phyloP scores from a whole-genome alignment of 1,140 invertebrate species.

The Solenopsis invicta region DNA sequence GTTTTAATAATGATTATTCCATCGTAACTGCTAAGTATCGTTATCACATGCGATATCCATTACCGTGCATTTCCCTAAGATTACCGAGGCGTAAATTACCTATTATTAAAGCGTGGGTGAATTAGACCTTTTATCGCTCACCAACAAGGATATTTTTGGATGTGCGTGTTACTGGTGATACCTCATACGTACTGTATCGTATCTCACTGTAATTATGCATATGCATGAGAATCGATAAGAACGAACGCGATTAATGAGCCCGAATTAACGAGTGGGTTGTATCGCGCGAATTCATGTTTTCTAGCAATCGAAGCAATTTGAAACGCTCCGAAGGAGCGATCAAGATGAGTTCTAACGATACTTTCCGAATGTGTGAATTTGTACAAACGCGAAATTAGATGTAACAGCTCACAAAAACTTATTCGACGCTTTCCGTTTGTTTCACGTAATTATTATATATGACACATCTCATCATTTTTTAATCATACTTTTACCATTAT shows the following conservation, averaged over 20 bases:
- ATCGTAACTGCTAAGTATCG: neutral
- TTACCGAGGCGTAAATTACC: neutral
- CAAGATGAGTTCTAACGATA: neutral
- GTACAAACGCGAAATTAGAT: neutral
- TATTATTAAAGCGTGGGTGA: neutral
- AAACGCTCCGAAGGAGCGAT: neutral
- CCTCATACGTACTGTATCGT: neutral
- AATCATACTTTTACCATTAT: neutral
- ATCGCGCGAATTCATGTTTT: neutral
- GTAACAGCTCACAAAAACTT: neutral
- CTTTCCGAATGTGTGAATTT: neutral
- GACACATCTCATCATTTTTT: neutral
- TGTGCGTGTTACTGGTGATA: slow-evolving; percentile 4
- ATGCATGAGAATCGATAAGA: slow-evolving; percentile 19
- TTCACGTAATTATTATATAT: neutral
- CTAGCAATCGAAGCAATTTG: neutral
- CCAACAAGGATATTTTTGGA: neutral
- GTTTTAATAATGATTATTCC: neutral
- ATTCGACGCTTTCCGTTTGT: neutral
- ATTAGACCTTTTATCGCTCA: neutral
- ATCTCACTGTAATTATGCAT: neutral
- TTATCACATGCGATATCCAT: neutral
- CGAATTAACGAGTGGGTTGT: neutral
- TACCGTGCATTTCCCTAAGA: neutral
- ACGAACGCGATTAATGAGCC: slow-evolving; percentile 2